Base-by-base conservation (phyloP, 2,113 vertebrate species). In the Erinaceus europaeus region DNA sequence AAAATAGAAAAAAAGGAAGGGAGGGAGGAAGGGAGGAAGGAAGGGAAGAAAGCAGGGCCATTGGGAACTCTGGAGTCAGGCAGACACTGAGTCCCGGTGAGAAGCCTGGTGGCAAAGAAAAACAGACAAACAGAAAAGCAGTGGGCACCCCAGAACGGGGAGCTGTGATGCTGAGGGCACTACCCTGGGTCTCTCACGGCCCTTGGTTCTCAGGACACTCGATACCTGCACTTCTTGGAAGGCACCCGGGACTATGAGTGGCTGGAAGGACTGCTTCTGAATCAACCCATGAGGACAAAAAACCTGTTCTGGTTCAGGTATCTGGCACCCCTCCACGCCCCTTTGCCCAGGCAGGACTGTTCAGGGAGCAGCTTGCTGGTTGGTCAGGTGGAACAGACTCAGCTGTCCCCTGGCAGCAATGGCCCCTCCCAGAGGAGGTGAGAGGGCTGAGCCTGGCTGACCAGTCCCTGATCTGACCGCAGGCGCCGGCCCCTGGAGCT, bases 181-280 rank as follows among this genome's bases (percentile, higher is more conserved):
- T 0, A 3, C 75, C 25, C 62, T 42, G 0, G 29, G 50, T 14
- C 42, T 12, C 68, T 4, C 0, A 0, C 72, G 69, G 42, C 46
- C 76, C 77, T 76, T 81, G 53, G 44, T 93, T 72, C 86, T 76
- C 85, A 98, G 97, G 92, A 97, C 0, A 20, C 97, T 92, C 96
- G 84, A 72, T 98, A 97, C 91, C 95, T 97, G 61, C 97, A 98
- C 85, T 97, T 97, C 73, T 88, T 97, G 88, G 97, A 98, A 92
- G 96, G 95, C 68, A n/a, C 40, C 14, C 95, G 97, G 62, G 97
- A 98, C 95, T 98, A 91, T 0, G 96, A 96, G 83, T 97, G 97
- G 97, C 94, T 98, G 92, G 90, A 97, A 76, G 96, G 97, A 2
- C 90, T 98, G 78, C 94, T 97, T 62, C 57, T 92, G 29, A 96